Evolutionary conservation across 2,113 vertebrate genomes (phyloP).

Genomic region (Myiagra hebetior): DNA sequence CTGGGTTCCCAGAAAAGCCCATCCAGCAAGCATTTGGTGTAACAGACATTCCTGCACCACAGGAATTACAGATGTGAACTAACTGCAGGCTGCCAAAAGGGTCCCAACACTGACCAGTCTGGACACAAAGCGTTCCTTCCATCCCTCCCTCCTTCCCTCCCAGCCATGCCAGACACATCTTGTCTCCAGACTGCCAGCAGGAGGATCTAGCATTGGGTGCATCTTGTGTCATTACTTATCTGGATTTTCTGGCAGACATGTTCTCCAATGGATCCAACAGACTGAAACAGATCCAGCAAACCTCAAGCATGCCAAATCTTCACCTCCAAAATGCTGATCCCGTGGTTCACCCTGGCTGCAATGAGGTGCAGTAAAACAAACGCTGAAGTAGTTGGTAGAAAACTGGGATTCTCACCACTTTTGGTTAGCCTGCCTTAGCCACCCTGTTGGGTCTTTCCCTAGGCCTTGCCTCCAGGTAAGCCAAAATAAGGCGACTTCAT

Average conservation of each 20-base stretch:
- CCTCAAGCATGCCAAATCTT: background rate
- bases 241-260: background rate
- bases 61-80: background rate
- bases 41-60: background rate
- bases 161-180: background rate
- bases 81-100: background rate
- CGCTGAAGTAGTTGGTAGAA: background rate
- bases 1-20: background rate
- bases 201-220: background rate
- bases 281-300: background rate
- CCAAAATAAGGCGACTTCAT: background rate
- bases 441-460: background rate
- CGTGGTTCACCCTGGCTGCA: background rate
- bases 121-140: background rate
- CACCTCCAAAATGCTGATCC: background rate
- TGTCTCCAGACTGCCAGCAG: background rate
- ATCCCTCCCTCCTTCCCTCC: fast-evolving
- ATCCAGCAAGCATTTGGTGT: background rate
- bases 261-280: background rate
- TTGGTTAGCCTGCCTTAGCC: background rate
- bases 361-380: background rate
- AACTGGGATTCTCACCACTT: background rate
- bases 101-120: background rate
- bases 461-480: background rate
- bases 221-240: background rate